Conservation (phyloP, 1,140 invertebrate species). For the Bactericera cockerelli region DNA sequence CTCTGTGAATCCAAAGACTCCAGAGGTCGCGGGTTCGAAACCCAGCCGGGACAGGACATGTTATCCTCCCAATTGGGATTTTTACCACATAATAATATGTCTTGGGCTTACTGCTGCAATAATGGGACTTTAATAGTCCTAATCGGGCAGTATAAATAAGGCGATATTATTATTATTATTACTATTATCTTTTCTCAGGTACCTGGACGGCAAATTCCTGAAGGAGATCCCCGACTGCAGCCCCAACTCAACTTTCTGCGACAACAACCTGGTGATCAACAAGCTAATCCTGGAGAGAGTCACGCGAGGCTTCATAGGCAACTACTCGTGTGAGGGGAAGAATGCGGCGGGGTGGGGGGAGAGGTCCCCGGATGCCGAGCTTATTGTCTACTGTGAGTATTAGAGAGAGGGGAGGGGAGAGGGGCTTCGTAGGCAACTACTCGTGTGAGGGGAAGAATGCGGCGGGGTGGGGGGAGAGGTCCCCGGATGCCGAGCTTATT, state of each 20-base stretch:
- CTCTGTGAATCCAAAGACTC: no score
- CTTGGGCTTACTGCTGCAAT: no score
- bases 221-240: constrained; percentile 51
- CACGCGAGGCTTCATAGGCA: constrained; percentile 70
- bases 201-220: constrained; percentile 51
- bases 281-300: constrained; percentile 66
- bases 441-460: constrained; percentile 73
- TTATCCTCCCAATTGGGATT: no score
- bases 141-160: no score
- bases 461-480: constrained; percentile 67
- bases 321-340: constrained; percentile 75
- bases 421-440: constrained; percentile 80
- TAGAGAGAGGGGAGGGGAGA: constrained; percentile 55
- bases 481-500: constrained; percentile 50
- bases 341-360: constrained; percentile 74
- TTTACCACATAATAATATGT: no score
- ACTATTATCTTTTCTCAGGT: no score
- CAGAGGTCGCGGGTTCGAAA: no score
- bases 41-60: no score
- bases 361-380: constrained; percentile 49
- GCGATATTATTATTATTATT: no score
- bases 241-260: constrained; percentile 39
- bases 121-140: no score
- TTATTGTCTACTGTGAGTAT: constrained; percentile 59
- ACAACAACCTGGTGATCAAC: constrained; percentile 53